Base-by-base conservation (phyloP, 2,888 invertebrate species). In the Oithona nana region DNA sequence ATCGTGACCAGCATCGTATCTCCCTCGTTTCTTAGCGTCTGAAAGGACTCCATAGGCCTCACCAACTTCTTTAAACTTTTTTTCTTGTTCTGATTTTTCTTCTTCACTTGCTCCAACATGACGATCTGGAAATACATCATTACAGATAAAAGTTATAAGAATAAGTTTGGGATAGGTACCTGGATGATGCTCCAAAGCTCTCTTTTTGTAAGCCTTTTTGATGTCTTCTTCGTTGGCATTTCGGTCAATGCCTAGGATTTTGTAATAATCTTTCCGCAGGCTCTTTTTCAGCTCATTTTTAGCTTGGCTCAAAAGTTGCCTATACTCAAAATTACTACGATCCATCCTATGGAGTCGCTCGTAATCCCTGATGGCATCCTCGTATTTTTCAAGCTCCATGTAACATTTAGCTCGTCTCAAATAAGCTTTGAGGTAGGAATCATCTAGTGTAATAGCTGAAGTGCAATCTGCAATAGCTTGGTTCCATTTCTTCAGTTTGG, bases 181-280 rank as follows among this genome's bases (percentile, higher is more conserved):
- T 64, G 94, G 94, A 78, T 94, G 94, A 74, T 78, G 90, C 11
- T 88, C 82, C 64, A 94, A 76, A 0, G 94, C 94, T 68, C 86
- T 79, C 75, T 89, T 89, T 70, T 82, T 82, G 74, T 95, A 95
- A 1, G 93, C 93, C 73, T 90, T 93, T 72, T 92, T 93, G 64
- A 95, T 90, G 69, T 62, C 62, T 16, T 62, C 62, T 11, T 62
- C 62, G 31, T 55, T 56, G 0, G 93, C 92, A 68, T 75, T 80
- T 70, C 86, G 85, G 1, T 81, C 79, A 16, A 95, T 78, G 3
- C 92, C 92, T 64, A 95, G 78, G 68, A 95, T 90, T 74, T 92
- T 93, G 71, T 94, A 94, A 72, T 93, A 94, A 72, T 95, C 94
- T 77, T 94, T 94, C 67, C 92, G 81, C 75, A 90, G 89, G 3